Evolutionary conservation across 1,140 invertebrate genomes (phyloP), one percentile per base, ranked within the genome.

Genomic region (Ips typographus): DNA sequence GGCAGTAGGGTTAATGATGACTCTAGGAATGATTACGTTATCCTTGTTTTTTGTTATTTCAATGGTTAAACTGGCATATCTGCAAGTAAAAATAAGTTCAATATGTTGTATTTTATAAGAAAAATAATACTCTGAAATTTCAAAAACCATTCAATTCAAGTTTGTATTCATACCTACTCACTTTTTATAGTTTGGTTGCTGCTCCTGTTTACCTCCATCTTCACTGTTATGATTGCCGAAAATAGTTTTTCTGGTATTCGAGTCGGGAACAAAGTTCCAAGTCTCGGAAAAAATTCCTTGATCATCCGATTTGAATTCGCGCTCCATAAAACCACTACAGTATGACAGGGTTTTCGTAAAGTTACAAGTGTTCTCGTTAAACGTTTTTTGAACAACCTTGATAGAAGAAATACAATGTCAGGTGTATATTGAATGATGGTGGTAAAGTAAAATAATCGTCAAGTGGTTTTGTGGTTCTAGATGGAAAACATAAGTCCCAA

Each of bases 261-360:
- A 6, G 65, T 74, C 71, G 4, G 60, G 49, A 49, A 73, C 68
- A 67, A 75, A 75, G 6, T 52, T 65, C 73, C 74, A 74, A 6
- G 67, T 59, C 57, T 75, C 74, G 4, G 68, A 65, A 52, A 68
- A 68, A 39, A 8, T 64, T 6, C 65, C 58, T 1, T 66, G 66
- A 2, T 59, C 71, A 40, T 67, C 51, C 44, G 62, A 40, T 39
- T 44, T 59, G 8, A 36, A 57, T 44, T 73, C 72, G 40, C 63
- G 57, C 39, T 68, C 67, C 72, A 74, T 75, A 66, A 53, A 71
- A 7, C 75, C 75, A 41, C 68, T 68, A 52, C 65, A 66, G 52
- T 65, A 71, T 0, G 67, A 75, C 1, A 69, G 58, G 6, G 61
- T 71, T 39, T 72, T 71, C 3, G 7, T 44, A 58, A 60, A 67